These are phyloP conservation scores for Takifugu bimaculatus DNA, from an alignment of 2,113 vertebrate species.

Conservation along the genomic window DNA sequence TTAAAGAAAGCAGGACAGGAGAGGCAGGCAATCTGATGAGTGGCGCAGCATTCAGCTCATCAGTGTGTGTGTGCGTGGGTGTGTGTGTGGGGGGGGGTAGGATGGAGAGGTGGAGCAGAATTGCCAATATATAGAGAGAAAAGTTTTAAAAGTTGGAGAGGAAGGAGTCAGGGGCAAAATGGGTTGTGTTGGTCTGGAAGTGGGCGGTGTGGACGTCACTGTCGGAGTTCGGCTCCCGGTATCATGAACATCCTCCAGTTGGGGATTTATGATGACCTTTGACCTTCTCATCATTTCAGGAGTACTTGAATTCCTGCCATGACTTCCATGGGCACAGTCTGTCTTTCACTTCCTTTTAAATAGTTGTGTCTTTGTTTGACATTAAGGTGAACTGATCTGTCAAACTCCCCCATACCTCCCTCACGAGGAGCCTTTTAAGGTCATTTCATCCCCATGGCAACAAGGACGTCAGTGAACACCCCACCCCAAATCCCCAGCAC, in stretches of 20 bases:
- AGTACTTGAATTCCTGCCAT: too few species aligned
- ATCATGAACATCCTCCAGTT: too few species aligned
- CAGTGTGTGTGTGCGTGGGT: conserved; percentile 1
- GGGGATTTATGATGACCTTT: too few species aligned
- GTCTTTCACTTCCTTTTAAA: too few species aligned
- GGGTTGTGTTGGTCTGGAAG: background rate
- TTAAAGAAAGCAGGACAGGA: conserved; percentile 69
- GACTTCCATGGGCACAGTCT: too few species aligned
- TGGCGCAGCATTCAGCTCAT: conserved; percentile 42
- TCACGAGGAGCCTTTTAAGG: conserved; percentile 60
- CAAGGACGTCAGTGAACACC: conserved; percentile 53
- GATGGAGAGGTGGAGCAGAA: conserved; percentile 6
- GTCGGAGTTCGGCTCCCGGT: too few species aligned
- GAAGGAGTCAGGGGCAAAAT: conserved; percentile 6
- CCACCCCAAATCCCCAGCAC: conserved; percentile 28
- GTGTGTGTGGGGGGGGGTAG: background rate
- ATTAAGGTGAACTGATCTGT: conserved; percentile 55
- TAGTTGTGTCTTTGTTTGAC: conserved; percentile 29
- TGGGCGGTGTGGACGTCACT: too few species aligned
- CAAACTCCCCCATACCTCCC: conserved; percentile 34
- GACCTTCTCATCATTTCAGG: too few species aligned
- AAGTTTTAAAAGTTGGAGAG: background rate
- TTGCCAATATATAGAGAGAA: background rate
- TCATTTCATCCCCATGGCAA: conserved; percentile 68
- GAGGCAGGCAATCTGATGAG: conserved; percentile 64